These are phyloP conservation scores for Drosophila parabipectinata DNA, from an alignment of 1,140 invertebrate genomes.

Conservation along the genomic window DNA sequence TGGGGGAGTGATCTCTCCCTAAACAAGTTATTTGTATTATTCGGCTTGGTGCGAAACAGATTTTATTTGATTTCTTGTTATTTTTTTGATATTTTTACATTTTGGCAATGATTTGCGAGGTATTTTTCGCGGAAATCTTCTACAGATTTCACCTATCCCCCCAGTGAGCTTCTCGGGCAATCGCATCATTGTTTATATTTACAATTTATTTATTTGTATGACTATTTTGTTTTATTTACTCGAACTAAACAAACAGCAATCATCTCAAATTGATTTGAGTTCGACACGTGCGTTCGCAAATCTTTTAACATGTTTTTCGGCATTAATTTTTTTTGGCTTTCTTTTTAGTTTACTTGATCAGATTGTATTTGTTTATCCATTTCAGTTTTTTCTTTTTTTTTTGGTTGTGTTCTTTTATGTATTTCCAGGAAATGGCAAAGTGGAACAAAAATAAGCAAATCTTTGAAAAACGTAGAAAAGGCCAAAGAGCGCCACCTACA, in stretches of 20 bases:
- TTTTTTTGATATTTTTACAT: constrained; percentile 36
- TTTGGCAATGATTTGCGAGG: constrained; percentile 32
- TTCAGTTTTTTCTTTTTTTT: constrained; percentile 3
- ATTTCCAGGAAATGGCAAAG: constrained; percentile 71
- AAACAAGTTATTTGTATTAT: constrained; percentile 26
- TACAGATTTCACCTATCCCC: background rate
- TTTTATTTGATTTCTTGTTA: constrained; percentile 39
- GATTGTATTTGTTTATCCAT: constrained; percentile 41
- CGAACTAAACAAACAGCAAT: constrained; percentile 29
- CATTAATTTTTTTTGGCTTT: constrained; percentile 5
- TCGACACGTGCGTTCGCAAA: constrained; percentile 49
- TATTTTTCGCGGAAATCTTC: constrained; percentile 37
- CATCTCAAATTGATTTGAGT: constrained; percentile 26
- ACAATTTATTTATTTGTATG: constrained; percentile 41
- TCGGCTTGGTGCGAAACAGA: constrained; percentile 16
- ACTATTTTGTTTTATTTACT: constrained; percentile 38
- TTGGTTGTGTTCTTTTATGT: constrained; percentile 31
- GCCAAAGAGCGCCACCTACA: constrained; percentile 52
- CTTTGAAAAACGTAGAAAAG: background rate
- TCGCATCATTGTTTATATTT: constrained; percentile 39
- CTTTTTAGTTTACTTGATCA: constrained; percentile 33
- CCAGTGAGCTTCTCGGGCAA: background rate
- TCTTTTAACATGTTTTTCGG: constrained; percentile 34
- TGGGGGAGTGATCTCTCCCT: constrained; percentile 9
- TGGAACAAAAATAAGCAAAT: constrained; percentile 34